Conservation (phyloP, 2,113 vertebrate genomes). For the Euleptes europaea region DNA sequence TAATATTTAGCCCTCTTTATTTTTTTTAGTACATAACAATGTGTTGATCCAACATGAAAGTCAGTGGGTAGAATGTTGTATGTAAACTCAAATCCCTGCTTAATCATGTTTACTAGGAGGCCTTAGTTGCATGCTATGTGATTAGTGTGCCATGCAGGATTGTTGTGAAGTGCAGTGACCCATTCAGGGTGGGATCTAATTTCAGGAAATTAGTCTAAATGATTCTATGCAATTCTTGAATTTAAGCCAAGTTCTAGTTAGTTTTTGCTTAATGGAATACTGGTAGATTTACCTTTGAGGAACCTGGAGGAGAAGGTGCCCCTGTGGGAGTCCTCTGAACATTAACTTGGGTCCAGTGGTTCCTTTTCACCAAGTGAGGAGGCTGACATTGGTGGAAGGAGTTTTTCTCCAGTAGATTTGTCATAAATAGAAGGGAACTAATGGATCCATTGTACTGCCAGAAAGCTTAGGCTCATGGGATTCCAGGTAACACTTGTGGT, state of each 20-base stretch:
- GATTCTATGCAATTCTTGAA: not conserved
- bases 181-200: not conserved
- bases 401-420: too few species aligned
- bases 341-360: too few species aligned
- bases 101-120: not conserved
- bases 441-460: too few species aligned
- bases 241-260: not conserved
- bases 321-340: not conserved
- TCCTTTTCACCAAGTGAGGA: too few species aligned
- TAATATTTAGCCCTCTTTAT: not conserved
- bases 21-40: not conserved
- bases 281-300: too few species aligned
- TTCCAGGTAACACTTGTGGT: not conserved
- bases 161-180: not conserved
- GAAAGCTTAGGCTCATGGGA: not conserved
- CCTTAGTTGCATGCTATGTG: not conserved
- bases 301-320: not conserved
- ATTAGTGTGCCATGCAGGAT: not conserved
- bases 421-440: too few species aligned
- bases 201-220: not conserved
- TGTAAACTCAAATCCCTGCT: not conserved
- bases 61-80: not conserved
- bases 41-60: not conserved
- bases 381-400: too few species aligned
- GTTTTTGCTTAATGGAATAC: not conserved